Conservation (phyloP, 2,888 invertebrate genomes). For the Pteria penguin region DNA sequence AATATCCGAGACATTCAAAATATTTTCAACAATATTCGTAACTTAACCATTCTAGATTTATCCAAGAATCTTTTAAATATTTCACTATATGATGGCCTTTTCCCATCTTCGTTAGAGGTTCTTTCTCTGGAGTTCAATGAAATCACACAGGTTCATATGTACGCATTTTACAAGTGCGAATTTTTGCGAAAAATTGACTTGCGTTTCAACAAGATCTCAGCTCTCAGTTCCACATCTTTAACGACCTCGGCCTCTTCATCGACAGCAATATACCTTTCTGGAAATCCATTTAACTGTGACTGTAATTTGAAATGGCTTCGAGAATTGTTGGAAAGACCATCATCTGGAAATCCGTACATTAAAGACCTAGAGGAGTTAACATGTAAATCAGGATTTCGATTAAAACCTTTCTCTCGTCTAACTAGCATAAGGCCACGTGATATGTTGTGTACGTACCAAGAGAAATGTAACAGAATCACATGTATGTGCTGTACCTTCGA, state of each 20-base stretch:
- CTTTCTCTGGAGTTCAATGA: constrained; percentile 60
- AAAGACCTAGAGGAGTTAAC: constrained; percentile 50
- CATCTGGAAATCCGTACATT: constrained; percentile 50
- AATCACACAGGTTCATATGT: constrained; percentile 54
- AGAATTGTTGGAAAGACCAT: constrained; percentile 35
- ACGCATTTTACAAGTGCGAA: constrained; percentile 60
- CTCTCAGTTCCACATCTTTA: constrained; percentile 41
- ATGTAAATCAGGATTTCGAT: constrained; percentile 50
- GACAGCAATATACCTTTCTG: constrained; percentile 52
- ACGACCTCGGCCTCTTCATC: constrained; percentile 37
- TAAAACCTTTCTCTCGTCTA: constrained; percentile 29
- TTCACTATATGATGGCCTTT: constrained; percentile 51
- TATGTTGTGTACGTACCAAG: constrained; percentile 62
- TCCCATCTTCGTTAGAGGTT: constrained; percentile 59
- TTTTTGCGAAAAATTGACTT: constrained; percentile 58
- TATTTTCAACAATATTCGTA: constrained; percentile 47
- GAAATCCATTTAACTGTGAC: constrained; percentile 66
- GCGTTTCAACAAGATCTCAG: constrained; percentile 55
- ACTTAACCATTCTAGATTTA: constrained; percentile 53
- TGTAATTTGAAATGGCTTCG: constrained; percentile 64
- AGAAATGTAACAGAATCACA: constrained; percentile 48
- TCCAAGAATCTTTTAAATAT: constrained; percentile 52
- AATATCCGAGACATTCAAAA: constrained; percentile 47
- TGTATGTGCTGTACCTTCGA: constrained; percentile 66
- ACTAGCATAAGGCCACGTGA: constrained; percentile 37